A percentile compares a stretch with the other conserved stretches of the same genome.
Conservation (phyloP, 2,888 invertebrate genomes). For the Phengaris alcon region DNA sequence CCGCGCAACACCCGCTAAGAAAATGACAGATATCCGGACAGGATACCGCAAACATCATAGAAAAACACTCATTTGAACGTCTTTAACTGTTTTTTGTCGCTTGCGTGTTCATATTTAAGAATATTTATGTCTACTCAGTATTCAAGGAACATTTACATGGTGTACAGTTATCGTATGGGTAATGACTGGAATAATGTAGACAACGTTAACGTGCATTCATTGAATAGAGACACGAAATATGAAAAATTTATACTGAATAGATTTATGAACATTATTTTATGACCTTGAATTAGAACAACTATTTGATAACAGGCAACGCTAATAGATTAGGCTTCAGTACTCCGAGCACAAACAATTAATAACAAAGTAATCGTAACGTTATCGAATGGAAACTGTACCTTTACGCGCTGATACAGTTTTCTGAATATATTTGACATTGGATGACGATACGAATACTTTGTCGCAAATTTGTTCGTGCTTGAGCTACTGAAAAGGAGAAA, state of each 20-base stretch:
- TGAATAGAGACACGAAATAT: neutral
- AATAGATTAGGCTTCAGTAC: too few relatives aligned
- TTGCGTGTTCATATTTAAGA: slow-evolving; percentile 21
- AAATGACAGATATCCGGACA: slow-evolving; percentile 40
- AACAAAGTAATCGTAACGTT: too few relatives aligned
- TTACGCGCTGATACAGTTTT: too few relatives aligned
- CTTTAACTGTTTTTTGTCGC: slow-evolving; percentile 28
- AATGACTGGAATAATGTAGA: slow-evolving; percentile 3
- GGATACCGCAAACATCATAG: slow-evolving; percentile 37
- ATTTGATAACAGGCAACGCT: too few relatives aligned
- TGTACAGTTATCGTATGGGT: neutral
- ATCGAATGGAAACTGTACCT: too few relatives aligned
- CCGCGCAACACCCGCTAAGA: slow-evolving; percentile 40
- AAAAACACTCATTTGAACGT: slow-evolving; percentile 22
- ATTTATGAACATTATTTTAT: neutral
- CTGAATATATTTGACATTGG: too few relatives aligned
- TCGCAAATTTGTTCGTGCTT: too few relatives aligned
- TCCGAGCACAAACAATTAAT: too few relatives aligned
- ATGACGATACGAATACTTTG: too few relatives aligned
- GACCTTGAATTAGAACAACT: neutral
- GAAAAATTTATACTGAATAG: neutral
- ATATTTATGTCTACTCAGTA: neutral
- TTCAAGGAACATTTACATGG: neutral
- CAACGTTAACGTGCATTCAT: neutral
- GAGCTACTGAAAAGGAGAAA: neutral